Base-by-base conservation (phyloP, 2,113 vertebrate species). In the Cavia aperea region DNA sequence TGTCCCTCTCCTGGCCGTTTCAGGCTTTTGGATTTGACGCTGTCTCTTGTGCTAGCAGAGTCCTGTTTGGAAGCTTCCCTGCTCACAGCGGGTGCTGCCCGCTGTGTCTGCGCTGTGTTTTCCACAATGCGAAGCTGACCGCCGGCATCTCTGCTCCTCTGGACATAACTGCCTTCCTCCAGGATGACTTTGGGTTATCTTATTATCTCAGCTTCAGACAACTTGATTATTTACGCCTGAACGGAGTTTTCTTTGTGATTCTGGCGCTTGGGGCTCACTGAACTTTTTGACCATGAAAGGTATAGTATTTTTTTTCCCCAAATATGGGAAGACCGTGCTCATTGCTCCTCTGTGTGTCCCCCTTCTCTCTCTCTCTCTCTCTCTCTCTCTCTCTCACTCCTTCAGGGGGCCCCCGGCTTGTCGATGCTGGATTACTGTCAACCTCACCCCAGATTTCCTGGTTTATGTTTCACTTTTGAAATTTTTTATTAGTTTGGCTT, bases 71-170 rank as follows among this genome's bases (percentile, higher is more conserved):
- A 29, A 77, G 46, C 26, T 33, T 13, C 9, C 46, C 46, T 29
- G 4, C 51, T 81, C 21, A 11, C 1, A 7, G 39, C 39, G 9
- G 49, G 6, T 12, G 21, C 24, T 21, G 23, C 29, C 36, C 0
- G 19, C 58, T 1, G 26, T 26, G n/a, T 26, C 60, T 43, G 36
- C n/a, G 24, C 15, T 11, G 39, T 0, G 8, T 51, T 24, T 4
- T 5, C 4, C 36, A 26, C 15, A 24, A n/a, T 1, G 19, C 6
- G 65, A 29, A 18, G 39, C 7, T 2, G 21, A 1, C 4, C 13
- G 58, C 23, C 10, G 2, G 7, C 7, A 13, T 26, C 58, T 23
- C 65, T 43, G 81, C 23, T 65, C n/a, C 33, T 36, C 7, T 24
- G 46, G n/a, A 24, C 29, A 4, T 31, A 4, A 23, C 1, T 5